Percentiles rank a stretch among this genome's conserved stretches.
Evolutionary conservation across 2,888 invertebrate species (phyloP).

Genomic region (Mesorhabditis spiculigera): DNA sequence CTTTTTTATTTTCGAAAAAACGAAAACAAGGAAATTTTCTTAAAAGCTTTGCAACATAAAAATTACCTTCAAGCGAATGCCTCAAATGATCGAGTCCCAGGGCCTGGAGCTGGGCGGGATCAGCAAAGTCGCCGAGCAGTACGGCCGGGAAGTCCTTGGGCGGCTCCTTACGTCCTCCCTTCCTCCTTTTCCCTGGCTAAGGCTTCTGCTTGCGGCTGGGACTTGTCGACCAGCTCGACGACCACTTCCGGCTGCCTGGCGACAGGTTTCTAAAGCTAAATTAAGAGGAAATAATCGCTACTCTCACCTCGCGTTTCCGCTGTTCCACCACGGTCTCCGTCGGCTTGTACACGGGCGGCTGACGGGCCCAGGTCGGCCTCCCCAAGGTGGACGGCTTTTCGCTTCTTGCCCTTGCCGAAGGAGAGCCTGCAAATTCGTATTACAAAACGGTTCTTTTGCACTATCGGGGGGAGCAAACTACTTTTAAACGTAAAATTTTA

Average conservation of each 20-base stretch:
- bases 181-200: slow-evolving; percentile 5
- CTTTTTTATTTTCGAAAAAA: background rate
- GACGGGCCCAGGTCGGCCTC: too few relatives aligned
- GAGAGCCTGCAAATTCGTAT: too few relatives aligned
- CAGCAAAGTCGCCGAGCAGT: slow-evolving; percentile 23
- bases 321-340: background rate
- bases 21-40: background rate
- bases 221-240: background rate
- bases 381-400: background rate
- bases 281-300: background rate
- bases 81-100: slow-evolving; percentile 60
- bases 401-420: background rate
- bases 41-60: background rate
- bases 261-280: background rate
- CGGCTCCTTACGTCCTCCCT: background rate
- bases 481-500: too few relatives aligned
- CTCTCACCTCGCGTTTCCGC: background rate
- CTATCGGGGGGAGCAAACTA: too few relatives aligned
- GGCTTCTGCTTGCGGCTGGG: background rate
- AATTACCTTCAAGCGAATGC: slow-evolving; percentile 38
- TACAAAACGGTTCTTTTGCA: too few relatives aligned
- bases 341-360: too few relatives aligned
- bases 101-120: slow-evolving; percentile 53
- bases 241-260: background rate
- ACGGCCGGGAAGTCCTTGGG: slow-evolving; percentile 30